phyloP scores from a whole-genome alignment of 2,797 vertebrate genomes.

The Trachurus trachurus region DNA sequence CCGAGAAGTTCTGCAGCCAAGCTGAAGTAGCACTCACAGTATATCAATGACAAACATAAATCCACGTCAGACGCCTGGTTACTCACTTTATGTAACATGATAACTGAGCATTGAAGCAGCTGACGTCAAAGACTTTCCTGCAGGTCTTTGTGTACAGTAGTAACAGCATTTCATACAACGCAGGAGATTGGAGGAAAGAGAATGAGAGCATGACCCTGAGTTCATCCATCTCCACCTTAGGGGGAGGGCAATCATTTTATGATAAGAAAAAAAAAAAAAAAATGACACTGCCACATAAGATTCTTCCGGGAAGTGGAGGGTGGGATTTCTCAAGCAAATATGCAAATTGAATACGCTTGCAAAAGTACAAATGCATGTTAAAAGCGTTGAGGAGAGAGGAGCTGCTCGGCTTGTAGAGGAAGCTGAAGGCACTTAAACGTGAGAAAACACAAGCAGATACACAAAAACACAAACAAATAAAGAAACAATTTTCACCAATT shows the following conservation, averaged over 20 bases:
- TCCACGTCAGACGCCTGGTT: not conserved
- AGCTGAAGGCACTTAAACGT: not conserved
- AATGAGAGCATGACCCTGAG: conserved; percentile 2
- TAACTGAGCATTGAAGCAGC: not conserved
- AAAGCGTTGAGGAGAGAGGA: not conserved
- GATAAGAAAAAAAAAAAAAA: conserved; percentile 40
- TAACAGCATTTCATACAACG: conserved; percentile 14
- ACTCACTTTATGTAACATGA: conserved; percentile 23
- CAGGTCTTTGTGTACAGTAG: not conserved
- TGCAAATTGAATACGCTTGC: conserved; percentile 9
- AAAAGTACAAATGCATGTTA: conserved; percentile 13
- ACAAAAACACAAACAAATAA: not conserved
- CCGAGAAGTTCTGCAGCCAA: not conserved
- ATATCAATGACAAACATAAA: not conserved
- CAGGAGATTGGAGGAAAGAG: conserved; percentile 12
- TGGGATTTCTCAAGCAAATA: conserved; percentile 31
- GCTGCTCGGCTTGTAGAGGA: not conserved
- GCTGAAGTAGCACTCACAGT: not conserved
- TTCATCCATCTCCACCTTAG: conserved; percentile 6
- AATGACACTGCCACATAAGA: conserved; percentile 24
- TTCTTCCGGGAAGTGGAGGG: conserved; percentile 3
- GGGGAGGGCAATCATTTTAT: conserved; percentile 22
- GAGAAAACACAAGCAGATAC: not conserved
- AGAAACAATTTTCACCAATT: not conserved
- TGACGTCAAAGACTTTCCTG: conserved; percentile 1